Evolutionary conservation across 2,797 vertebrate genomes (phyloP), one percentile per base, ranked within the genome.

Genomic region (Tapera naevia): DNA sequence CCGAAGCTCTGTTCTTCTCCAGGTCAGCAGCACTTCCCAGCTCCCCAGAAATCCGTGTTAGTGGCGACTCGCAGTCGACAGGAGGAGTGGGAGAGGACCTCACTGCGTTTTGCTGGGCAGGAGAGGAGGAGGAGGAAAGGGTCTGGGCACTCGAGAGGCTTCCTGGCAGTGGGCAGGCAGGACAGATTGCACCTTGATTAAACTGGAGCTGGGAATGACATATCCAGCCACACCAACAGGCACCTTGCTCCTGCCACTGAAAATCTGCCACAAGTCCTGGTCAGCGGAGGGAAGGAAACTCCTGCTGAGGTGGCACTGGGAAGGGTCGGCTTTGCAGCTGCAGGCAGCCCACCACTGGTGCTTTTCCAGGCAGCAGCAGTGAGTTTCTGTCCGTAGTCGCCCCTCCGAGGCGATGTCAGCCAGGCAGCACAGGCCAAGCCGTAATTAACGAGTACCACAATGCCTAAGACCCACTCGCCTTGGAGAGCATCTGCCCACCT

Each of bases 321-420:
- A 7, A 57, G 66, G 39, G 4, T 2, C 2, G 25, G 32, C 43
- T 18, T 50, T 17, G 58, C 27, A 17, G 51, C 27, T 32, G 30
- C 41, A 30, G 81, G 33, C 39, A 41, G 39, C 39, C 10, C 39
- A 41, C 39, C 39, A 41, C 39, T 41, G 39, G 39, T 0, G 6
- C 24, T 54, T 41, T 13, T 15, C 21, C 48, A 24, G 79, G 74
- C 74, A 35, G 6, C 1, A 9, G 45, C 0, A 0, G 8, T 22
- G 71, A 58, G 32, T 24, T 48, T 7, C 4, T 23, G 33, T 4
- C 13, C 0, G 3, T 5, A 6, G 53, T 30, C 1, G 2, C 54
- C 2, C 3, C 0, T 0, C 13, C 1, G 7, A 14, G 66, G 51
- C 64, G 1, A 8, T 2, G 50, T 8, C 82, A 75, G 81, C 54